Base-by-base conservation (phyloP, 2,113 vertebrate genomes). In the Onychostoma macrolepis region DNA sequence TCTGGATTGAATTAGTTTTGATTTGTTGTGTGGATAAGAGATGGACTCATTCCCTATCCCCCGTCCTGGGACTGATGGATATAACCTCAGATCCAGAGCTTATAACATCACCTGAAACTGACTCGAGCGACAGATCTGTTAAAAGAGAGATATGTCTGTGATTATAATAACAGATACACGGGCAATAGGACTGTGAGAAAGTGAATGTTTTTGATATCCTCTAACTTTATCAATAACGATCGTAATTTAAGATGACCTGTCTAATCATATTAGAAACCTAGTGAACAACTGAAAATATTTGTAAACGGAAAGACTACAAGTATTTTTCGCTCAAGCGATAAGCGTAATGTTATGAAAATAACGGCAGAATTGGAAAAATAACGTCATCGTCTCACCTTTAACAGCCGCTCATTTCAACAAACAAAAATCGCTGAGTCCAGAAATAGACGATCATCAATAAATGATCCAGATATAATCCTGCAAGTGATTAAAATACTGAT, bases 11-110 rank as follows among this genome's bases (percentile, higher is more conserved):
- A 89, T 94, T 93, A 91, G 92, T 93, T 92, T 97, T 96, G 26
- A 92, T 96, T 93, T 88, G 95, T 90, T 93, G 94, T 92, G 93
- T 97, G 96, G 91, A 95, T 96, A 90, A 97, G 94, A 86, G 96
- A 96, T 91, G 96, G 96, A 94, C 96, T 96, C 97, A 98, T 97
- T 93, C 6, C 56, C 77, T 43, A 30, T 36, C 58, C 13, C 74
- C 15, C 26, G 71, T 74, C 21, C 38, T 13, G 4, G 21, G 21
- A 74, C 7, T 15, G 72, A 72, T 26, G 43, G 10, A 76, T 48
- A 65, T 38, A 13, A 12, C 9, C 19, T 58, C 67, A 36, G 33
- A 72, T 24, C 10, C 33, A 41, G 19, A 8, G 36, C 41, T 75
- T 17, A 75, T 45, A 75, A 28, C 15, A 45, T 82, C 38, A 65